Conservation (phyloP, 2,888 invertebrate species). For the Lottia scabra region DNA sequence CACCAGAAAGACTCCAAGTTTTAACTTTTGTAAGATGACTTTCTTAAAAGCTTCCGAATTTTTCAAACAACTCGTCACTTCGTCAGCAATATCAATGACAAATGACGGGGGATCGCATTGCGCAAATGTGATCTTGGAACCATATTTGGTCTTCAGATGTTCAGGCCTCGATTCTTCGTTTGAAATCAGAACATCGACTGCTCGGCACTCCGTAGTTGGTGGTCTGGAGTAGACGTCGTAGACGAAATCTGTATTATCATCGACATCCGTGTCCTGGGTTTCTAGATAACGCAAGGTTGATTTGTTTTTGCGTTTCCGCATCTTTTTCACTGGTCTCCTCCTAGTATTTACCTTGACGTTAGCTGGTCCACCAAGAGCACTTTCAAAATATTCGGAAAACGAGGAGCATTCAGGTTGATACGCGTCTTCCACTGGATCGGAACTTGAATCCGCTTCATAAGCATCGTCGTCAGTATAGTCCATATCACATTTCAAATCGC, state of each 20-base stretch:
- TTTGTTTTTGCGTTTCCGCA: not conserved
- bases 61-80: conserved; percentile 10
- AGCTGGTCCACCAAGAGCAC: no score
- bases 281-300: not conserved
- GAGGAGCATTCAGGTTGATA: no score
- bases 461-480: no score
- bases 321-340: no score
- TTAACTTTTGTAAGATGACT: not conserved
- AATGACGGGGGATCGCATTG: conserved; percentile 45
- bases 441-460: no score
- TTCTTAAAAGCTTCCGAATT: not conserved
- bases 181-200: not conserved
- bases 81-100: conserved; percentile 39
- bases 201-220: not conserved
- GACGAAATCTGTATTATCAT: no score
- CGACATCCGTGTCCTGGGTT: no score
- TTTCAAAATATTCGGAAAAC: no score
- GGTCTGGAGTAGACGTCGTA: no score
- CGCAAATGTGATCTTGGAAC: not conserved
- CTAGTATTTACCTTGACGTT: no score
- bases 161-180: not conserved
- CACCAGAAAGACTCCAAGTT: conserved; percentile 22
- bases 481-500: no score
- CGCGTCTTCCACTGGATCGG: no score
- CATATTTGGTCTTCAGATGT: not conserved